Percentiles rank a stretch among this genome's conserved stretches.
phyloP scores from a whole-genome alignment of 1,140 invertebrate genomes.

The Megalopta genalis region DNA sequence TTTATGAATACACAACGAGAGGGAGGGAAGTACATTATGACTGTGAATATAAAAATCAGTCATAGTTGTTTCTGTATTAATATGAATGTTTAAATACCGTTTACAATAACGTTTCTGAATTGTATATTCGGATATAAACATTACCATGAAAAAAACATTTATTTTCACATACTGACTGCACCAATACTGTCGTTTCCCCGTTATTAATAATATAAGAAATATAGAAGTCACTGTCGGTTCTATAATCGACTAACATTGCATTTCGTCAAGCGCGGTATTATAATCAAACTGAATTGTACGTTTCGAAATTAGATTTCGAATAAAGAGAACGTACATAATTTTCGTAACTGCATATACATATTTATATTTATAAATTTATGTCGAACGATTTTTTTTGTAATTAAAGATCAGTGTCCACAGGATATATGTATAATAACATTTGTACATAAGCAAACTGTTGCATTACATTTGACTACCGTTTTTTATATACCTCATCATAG shows the following conservation, averaged over 20 bases:
- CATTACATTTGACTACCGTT: slow-evolving; percentile 37
- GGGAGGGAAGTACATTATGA: background rate
- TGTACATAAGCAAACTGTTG: slow-evolving; percentile 47
- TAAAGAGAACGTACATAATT: background rate
- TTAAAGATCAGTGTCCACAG: slow-evolving; percentile 10
- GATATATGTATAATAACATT: slow-evolving; percentile 22
- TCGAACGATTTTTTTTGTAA: background rate
- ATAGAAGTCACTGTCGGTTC: background rate
- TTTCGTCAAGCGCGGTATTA: background rate
- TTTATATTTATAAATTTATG: slow-evolving; percentile 29
- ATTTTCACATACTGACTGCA: slow-evolving; percentile 2
- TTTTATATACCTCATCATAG: slow-evolving; percentile 63
- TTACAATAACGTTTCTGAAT: background rate
- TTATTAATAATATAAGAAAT: background rate
- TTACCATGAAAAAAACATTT: background rate
- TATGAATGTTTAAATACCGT: background rate
- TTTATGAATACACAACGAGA: background rate
- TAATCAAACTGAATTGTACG: background rate
- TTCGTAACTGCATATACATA: slow-evolving; percentile 6
- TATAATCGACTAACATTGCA: background rate
- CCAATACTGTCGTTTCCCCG: background rate
- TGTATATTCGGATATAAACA: background rate
- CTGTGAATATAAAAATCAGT: background rate
- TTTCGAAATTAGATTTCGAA: background rate
- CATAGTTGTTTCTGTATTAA: background rate